Evolutionary conservation across 2,888 invertebrate species (phyloP), one percentile per base, ranked within the genome.

Genomic region (Cotesia congregata): DNA sequence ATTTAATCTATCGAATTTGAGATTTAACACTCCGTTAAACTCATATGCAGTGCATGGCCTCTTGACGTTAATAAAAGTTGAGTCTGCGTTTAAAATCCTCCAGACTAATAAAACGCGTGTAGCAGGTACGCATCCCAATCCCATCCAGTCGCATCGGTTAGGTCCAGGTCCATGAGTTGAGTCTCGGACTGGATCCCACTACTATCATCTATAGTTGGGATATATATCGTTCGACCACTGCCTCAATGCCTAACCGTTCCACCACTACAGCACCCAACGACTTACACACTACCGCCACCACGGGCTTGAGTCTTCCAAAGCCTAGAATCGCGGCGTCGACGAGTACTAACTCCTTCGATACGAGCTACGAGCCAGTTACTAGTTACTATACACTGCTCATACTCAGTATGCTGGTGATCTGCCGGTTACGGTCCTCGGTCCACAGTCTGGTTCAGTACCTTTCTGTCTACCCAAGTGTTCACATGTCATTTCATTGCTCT

Each of bases 381-480:
- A 30, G 61, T 61, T 61, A 71, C 85, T 83, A 12, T 50, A 50
- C 4, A 50, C 50, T 50, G 50, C 50, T 50, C 50, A 50, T 50
- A 50, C 12, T 50, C 50, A 50, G 50, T 50, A 12, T 50, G 50
- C 85, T 83, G 81, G 82, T 83, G 82, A 82, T 83, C 80, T 79
- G 62, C 77, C 78, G 78, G 79, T 68, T 80, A 75, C 78, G 80
- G 79, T 83, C 50, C 12, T 50, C 6, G 83, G 85, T 83, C 82
- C 82, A 79, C 78, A 82, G 81, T 77, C 82, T 82, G 83, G 83
- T 79, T 87, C 87, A 88, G 88, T 88, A 85, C 85, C 85, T 85
- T 86, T 85, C 88, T 87, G 87, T 87, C 88, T 83, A 84, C 82
- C 86, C 87, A 83, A 85, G 84, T 83, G 85, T 82, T 82, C 82